phyloP scores from a whole-genome alignment of 2,888 invertebrate genomes.

The Hylaea fasciaria region DNA sequence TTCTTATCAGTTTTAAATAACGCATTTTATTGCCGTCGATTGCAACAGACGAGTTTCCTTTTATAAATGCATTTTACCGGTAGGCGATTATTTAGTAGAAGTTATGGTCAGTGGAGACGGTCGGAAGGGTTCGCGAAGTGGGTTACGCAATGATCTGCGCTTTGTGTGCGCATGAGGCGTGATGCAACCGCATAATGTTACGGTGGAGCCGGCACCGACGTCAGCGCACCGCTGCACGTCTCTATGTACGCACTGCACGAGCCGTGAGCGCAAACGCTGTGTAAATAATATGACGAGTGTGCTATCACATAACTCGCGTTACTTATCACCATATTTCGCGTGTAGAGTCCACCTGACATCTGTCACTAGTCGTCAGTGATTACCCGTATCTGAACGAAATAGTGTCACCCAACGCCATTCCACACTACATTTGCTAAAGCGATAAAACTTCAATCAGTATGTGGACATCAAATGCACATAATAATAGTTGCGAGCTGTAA shows the following conservation, averaged over 20 bases:
- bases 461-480: conserved; percentile 48
- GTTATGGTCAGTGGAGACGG: conserved; percentile 31
- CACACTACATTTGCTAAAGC: conserved; percentile 15
- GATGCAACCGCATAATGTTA: conserved; percentile 51
- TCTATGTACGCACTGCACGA: conserved; percentile 3
- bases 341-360: conserved; percentile 22
- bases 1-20: conserved; percentile 35
- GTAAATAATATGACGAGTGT: conserved; percentile 43
- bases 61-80: conserved; percentile 22
- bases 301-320: conserved; percentile 45
- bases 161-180: conserved; percentile 46
- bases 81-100: conserved; percentile 15
- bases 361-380: conserved; percentile 21
- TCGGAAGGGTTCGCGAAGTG: conserved; percentile 32
- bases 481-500: conserved; percentile 54
- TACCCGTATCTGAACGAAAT: conserved; percentile 17
- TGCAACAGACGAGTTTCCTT: conserved; percentile 32
- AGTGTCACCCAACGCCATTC: conserved; percentile 8
- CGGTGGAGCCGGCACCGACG: conserved; percentile 45
- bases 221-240: conserved; percentile 42
- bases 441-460: conserved; percentile 25
- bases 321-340: conserved; percentile 44
- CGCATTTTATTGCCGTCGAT: conserved; percentile 23
- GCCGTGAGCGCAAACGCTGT: conserved; percentile 33
- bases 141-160: conserved; percentile 43